Base-by-base conservation (phyloP, 2,888 invertebrate genomes). In the Candidula unifasciata region DNA sequence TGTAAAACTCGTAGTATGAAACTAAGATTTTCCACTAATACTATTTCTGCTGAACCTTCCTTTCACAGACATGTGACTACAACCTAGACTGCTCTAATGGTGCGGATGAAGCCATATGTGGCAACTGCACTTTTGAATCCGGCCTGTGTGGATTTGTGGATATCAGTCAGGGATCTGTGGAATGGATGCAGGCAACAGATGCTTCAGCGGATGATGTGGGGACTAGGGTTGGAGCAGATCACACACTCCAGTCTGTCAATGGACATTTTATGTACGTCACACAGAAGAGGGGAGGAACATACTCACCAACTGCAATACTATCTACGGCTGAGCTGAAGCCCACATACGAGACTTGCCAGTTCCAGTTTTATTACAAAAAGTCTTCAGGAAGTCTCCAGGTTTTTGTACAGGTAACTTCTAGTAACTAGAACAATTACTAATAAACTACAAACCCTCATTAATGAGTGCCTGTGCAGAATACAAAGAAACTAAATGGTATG, bases 271-370 rank as follows among this genome's bases (percentile, higher is more conserved):
- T 96, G 88, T 96, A 95, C 89, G 96, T 96, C 52, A 81, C 77
- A 30, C 64, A 97, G 96, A 91, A 86, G 87, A 93, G 88, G 81
- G 90, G 90, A 5, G 30, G 37, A 0, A 27, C 64, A 52, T 87
- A 86, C 66, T 68, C 89, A 8, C 37, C 79, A 37, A 64, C 24
- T 35, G 92, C 92, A 8, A 85, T 82, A 0, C 85, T 92, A 0
- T 76, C 86, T 79, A 91, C 90, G 57, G 89, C 90, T 33, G 64
- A 83, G 0, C 85, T 92, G 13, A 87, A 89, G 16, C 88, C 95
- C 82, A 97, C 96, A 92, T 96, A 96, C 90, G 96, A 97, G 89
- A 96, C 97, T 27, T 98, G 98, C 92, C 96, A 97, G 94, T 84
- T 91, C 54, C 71, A 84, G 33, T 88, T 88, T 60, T 88, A 83